Evolutionary conservation across 2,888 invertebrate genomes (phyloP), one percentile per base, ranked within the genome.

Genomic region (Mesochorus sp.): DNA sequence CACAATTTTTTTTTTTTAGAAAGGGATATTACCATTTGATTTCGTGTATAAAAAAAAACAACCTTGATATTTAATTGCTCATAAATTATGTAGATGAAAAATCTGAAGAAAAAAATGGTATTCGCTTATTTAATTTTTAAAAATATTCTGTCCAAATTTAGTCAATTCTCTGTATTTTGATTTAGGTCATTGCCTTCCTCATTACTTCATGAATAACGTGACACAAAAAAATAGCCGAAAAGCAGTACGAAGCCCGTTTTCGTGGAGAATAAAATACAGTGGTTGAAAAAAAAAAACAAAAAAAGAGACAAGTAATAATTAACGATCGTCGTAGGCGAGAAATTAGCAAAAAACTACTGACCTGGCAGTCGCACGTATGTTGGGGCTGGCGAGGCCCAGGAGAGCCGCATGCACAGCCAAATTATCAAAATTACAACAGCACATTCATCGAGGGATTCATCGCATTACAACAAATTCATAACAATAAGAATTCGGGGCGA

Each of bases 381-480:
- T 90, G 90, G 92, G 91, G 90, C 88, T 90, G 90, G 86, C 86
- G 85, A 90, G 92, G 92, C 91, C 92, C 93, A 88, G 92, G 92
- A 88, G 92, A 93, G 92, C 92, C 92, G 92, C 93, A 93, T 93
- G 93, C 93, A 93, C 91, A 92, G 92, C 91, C 92, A 90, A 92
- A 91, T 88, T 87, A 61, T 86, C 85, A 66, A 83, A 86, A 82
- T 88, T 86, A 89, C 84, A 88, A 85, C 83, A 87, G 82, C 79
- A 85, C 82, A 86, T 84, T 85, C 82, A 85, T 73, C 10, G 26
- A 70, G 12, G 26, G 44, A n/a, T n/a, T n/a, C 66, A 71, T 67
- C 51, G 66, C 72, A 72, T 72, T 57, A 76, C 79, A 67, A 66
- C 61, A 70, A 64, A 61, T 61, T 61, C 37, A 67, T 67, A 28